Base-by-base conservation (phyloP, 2,888 invertebrate genomes). In the Orthosia cruda region DNA sequence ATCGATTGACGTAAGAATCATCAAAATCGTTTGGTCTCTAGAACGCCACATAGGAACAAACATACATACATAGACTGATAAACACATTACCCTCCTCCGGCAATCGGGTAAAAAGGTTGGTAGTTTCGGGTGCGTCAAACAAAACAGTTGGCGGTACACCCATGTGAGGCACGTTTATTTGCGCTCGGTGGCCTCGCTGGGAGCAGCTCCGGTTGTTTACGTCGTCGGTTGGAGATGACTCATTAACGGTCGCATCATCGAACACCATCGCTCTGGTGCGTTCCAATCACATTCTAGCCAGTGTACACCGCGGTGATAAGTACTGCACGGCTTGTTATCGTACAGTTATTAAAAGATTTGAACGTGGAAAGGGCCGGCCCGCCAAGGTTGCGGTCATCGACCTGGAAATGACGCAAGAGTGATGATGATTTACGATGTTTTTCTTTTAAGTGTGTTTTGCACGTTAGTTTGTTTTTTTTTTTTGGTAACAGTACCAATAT, bases 121-220 rank as follows among this genome's bases (percentile, higher is more conserved):
- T 59, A 82, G 78, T 81, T 82, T 86, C 80, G 88, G 84, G 77
- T 84, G 86, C 85, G 88, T 89, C 80, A 85, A 90, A 89, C 84
- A 89, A 88, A 91, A 90, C 89, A 89, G 88, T 89, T 88, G 90
- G 87, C 90, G 89, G 90, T 91, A 92, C 91, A 93, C 92, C 92
- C 92, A 92, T 90, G 89, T 91, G 93, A 94, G 94, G 92, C 92
- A 89, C 94, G 92, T 91, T 92, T 94, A 92, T 93, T 93, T 93
- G 93, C 91, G 92, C 91, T 91, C 91, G 86, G 88, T 86, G 93
- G 93, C 93, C 93, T 93, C 93, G 92, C 87, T 89, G 90, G 91
- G 89, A 90, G 91, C 88, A 90, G 90, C 92, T 90, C 89, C 89
- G 90, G 91, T 91, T 94, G 94, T 93, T 94, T 94, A 93, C 92